Conservation (phyloP, 2,888 invertebrate genomes). For the Cristatella mucedo region DNA sequence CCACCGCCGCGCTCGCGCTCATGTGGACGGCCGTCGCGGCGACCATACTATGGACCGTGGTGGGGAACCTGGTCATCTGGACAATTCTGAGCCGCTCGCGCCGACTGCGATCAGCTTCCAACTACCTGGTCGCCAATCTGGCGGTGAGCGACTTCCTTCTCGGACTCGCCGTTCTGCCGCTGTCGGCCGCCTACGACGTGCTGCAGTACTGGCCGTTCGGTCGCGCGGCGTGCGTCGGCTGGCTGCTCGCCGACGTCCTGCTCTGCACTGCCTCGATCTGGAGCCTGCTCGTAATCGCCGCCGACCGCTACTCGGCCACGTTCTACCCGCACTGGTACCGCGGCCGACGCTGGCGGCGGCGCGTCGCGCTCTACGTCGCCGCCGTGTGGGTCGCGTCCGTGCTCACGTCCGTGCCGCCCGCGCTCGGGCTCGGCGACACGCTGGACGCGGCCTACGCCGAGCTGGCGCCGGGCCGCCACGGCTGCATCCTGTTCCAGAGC, state of each 20-base stretch:
- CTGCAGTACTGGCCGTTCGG: conserved; percentile 37
- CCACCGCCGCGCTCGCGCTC: no score
- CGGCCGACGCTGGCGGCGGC: conserved; percentile 26
- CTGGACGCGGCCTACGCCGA: conserved; percentile 10
- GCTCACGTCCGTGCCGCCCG: conserved; percentile 33
- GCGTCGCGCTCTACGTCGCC: conserved; percentile 29
- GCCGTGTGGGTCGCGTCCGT: conserved; percentile 37
- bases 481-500: conserved; percentile 32
- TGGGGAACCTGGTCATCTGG: conserved; percentile 33
- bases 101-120: conserved; percentile 33
- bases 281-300: conserved; percentile 37
- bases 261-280: conserved; percentile 39
- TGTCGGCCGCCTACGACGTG: conserved; percentile 31
- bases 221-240: conserved; percentile 26
- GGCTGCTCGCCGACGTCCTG: conserved; percentile 32
- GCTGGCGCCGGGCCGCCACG: conserved; percentile 18
- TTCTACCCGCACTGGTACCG: conserved; percentile 38
- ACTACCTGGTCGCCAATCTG: conserved; percentile 37
- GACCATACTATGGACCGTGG: conserved; percentile 29
- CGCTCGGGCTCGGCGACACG: conserved; percentile 30
- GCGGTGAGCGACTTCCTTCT: conserved; percentile 37
- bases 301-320: conserved; percentile 37
- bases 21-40: no score
- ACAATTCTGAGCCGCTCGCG: conserved; percentile 20
- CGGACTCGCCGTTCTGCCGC: conserved; percentile 33